phyloP scores from a whole-genome alignment of 2,888 invertebrate species.

The Drosophila prostipennis region DNA sequence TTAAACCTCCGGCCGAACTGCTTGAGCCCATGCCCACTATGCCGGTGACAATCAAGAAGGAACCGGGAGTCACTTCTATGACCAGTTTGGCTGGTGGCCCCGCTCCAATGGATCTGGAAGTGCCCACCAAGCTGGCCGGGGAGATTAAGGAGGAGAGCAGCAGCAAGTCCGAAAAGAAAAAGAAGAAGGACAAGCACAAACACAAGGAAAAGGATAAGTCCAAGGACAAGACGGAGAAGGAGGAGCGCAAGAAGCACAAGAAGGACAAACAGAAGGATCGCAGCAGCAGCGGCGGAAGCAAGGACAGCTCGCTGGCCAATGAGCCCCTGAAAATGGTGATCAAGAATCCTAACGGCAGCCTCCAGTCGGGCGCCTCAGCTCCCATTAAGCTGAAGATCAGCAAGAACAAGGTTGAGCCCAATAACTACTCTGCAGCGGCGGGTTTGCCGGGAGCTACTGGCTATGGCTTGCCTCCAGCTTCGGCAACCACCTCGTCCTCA shows the following conservation, averaged over 20 bases:
- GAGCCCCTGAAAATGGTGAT: conserved; percentile 88
- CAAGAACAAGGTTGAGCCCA: conserved; percentile 88
- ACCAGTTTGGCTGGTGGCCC: conserved; percentile 8
- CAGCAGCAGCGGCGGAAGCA: conserved; percentile 47
- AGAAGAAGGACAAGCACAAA: conserved; percentile 91
- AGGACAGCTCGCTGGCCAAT: conserved; percentile 52
- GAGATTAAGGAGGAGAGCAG: conserved; percentile 55
- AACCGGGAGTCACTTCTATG: conserved; percentile 45
- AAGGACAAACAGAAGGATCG: conserved; percentile 86
- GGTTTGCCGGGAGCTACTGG: conserved; percentile 34
- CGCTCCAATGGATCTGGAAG: conserved; percentile 52
- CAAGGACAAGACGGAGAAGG: conserved; percentile 87
- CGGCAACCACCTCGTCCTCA: conserved; percentile 9
- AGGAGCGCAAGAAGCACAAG: conserved; percentile 90
- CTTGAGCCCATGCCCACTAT: conserved; percentile 74
- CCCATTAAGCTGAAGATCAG: conserved; percentile 92
- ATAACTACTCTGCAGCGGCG: conserved; percentile 63
- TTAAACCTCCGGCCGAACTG: conserved; percentile 80
- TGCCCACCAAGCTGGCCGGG: conserved; percentile 54
- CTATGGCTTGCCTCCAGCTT: conserved; percentile 41
- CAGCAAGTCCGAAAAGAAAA: conserved; percentile 85
- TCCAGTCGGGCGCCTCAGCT: conserved; percentile 66
- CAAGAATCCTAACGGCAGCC: conserved; percentile 85
- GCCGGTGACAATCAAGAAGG: conserved; percentile 53
- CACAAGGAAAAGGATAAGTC: conserved; percentile 90